Conservation (phyloP, 2,797 vertebrate species). For the Xenops minutus region DNA sequence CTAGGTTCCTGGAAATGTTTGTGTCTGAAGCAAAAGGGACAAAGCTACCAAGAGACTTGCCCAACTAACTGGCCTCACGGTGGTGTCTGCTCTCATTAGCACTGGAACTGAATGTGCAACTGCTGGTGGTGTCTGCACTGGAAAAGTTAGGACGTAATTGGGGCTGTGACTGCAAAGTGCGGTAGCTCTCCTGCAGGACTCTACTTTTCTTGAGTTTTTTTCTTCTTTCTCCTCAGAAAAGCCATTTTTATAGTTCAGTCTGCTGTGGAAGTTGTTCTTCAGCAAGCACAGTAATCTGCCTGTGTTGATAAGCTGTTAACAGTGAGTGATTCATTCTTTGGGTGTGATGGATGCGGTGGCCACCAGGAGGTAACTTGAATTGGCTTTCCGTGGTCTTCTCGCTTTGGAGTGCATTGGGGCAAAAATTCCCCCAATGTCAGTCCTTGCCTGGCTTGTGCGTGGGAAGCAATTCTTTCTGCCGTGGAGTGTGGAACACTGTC, state of each 20-base stretch:
- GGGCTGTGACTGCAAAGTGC: neutral
- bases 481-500: rapidly evolving
- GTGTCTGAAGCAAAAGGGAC: neutral
- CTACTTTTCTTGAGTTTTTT: neutral
- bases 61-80: neutral
- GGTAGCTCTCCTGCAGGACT: neutral
- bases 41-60: neutral
- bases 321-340: neutral
- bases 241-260: neutral
- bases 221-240: neutral
- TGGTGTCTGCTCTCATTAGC: neutral
- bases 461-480: neutral
- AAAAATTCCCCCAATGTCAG: neutral
- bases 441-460: rapidly evolving
- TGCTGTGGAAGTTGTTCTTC: neutral
- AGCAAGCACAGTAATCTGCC: neutral
- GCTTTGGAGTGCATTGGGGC: neutral
- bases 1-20: neutral
- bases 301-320: neutral
- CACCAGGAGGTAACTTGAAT: neutral
- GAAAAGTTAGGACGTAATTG: neutral
- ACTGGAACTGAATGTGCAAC: neutral
- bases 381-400: neutral
- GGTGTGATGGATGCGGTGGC: neutral
- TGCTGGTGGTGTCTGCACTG: neutral